Evolutionary conservation across 2,113 vertebrate genomes (phyloP).

Genomic region (Eubucco bourcierii): DNA sequence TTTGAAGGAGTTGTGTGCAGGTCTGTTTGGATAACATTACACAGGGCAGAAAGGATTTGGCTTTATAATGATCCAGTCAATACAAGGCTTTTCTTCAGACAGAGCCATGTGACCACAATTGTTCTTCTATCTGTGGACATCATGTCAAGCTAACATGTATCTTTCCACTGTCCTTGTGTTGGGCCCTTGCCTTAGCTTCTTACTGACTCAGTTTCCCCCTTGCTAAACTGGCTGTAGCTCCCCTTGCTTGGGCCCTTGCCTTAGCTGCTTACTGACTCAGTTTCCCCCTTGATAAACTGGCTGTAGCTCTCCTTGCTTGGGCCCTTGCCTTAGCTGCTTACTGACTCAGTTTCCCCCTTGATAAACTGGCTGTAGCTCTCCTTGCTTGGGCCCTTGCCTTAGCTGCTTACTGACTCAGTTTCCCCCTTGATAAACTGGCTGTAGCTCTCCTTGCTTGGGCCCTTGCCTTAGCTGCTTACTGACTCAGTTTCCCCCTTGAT

Average conservation of each 20-base stretch:
- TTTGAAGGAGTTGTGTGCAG: background rate
- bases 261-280: too few species aligned
- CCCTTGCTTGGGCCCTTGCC: background rate
- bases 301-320: too few species aligned
- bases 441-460: background rate
- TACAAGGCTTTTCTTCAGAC: background rate
- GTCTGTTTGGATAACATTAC: slow-evolving; percentile 18
- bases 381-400: too few species aligned
- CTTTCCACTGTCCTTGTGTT: background rate
- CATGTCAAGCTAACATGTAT: background rate
- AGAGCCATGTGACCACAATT: background rate
- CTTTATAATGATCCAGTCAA: background rate
- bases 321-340: too few species aligned
- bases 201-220: background rate
- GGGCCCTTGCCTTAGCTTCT: background rate
- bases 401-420: too few species aligned
- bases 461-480: too few species aligned
- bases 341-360: too few species aligned
- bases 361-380: too few species aligned
- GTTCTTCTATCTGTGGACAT: background rate
- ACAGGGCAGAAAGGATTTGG: background rate
- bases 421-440: too few species aligned
- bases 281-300: too few species aligned
- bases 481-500: too few species aligned
- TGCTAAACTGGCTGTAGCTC: background rate